A percentile compares a stretch with the other conserved stretches of the same genome.
Evolutionary conservation across 2,888 invertebrate species (phyloP).

Genomic region (Drosophila demipolita): DNA sequence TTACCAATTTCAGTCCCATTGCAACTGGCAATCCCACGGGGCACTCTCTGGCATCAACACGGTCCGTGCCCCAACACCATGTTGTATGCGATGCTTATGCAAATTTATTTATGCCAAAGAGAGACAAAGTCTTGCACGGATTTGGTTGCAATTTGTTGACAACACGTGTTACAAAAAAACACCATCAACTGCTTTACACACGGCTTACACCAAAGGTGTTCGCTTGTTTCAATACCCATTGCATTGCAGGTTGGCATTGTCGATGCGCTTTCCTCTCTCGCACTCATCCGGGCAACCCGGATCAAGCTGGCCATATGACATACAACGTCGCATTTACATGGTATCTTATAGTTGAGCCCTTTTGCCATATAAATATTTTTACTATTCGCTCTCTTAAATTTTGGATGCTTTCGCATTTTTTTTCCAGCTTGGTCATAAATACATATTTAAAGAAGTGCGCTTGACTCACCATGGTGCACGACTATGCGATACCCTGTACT

Average conservation of each 20-base stretch:
- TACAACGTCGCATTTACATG: neutral
- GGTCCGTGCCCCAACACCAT: slow-evolving; percentile 22
- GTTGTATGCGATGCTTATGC: slow-evolving; percentile 68
- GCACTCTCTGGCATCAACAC: slow-evolving; percentile 12
- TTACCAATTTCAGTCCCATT: slow-evolving; percentile 23
- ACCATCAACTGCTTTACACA: slow-evolving; percentile 11
- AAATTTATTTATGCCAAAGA: slow-evolving; percentile 75
- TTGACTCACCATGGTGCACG: neutral
- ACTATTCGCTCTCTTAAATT: neutral
- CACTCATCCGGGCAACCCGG: neutral
- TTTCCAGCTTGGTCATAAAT: slow-evolving; percentile 8
- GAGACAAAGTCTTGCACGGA: slow-evolving; percentile 72
- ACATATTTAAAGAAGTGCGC: slow-evolving; percentile 6
- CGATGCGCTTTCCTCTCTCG: neutral
- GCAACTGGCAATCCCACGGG: slow-evolving; percentile 11
- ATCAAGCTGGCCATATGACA: neutral
- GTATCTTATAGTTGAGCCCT: neutral
- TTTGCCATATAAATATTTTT: neutral
- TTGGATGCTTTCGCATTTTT: slow-evolving; percentile 1
- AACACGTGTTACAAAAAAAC: slow-evolving; percentile 67
- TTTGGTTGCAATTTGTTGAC: slow-evolving; percentile 78
- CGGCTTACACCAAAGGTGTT: slow-evolving; percentile 5
- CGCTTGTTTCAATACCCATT: slow-evolving; percentile 15
- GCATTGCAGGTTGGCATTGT: neutral
- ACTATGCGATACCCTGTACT: neutral